Evolutionary conservation across 2,797 vertebrate species (phyloP), one percentile per base, ranked within the genome.

Genomic region (Antrozous pallidus): DNA sequence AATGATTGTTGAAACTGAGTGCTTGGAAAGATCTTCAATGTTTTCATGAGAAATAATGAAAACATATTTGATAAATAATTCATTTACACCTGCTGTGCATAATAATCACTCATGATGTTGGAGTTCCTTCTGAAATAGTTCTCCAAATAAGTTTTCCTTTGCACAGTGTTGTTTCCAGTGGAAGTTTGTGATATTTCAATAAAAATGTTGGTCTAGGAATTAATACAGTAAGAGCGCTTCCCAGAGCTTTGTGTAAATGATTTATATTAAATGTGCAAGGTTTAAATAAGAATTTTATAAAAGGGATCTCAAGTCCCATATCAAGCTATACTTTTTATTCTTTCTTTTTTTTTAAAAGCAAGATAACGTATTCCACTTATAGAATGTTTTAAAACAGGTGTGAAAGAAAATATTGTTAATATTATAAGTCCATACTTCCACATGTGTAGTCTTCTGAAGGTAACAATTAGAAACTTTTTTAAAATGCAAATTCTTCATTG

Each of bases 11-110:
- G 97, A 96, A 97, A 97, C 94, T 91, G 95, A 98, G 87, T 94
- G 95, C 93, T 96, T 96, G 85, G 83, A 97, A 97, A 96, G 91
- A 98, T 97, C 96, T 96, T 95, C 42, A 20, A 67, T 97, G 90
- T 97, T 98, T 98, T 97, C 94, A 94, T 96, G 94, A 96, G 96
- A 98, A 98, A 97, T 98, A 97, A 97, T 54, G 61, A 98, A 98
- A 98, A 97, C 91, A 97, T 97, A 97, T 98, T 98, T 98, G 97
- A 98, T 98, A 98, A 98, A 98, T 98, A 98, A 98, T 98, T 98
- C 97, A 98, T 98, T 98, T 97, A 97, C 95, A 97, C 97, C 97
- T 97, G 98, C 97, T 98, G 97, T 98, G 98, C 95, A 97, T 98
- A 98, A 98, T 97, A 98, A 98, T 98, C 93, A 92, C 88, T 97